phyloP scores from a whole-genome alignment of 2,797 vertebrate genomes.

The Leontopithecus rosalia region DNA sequence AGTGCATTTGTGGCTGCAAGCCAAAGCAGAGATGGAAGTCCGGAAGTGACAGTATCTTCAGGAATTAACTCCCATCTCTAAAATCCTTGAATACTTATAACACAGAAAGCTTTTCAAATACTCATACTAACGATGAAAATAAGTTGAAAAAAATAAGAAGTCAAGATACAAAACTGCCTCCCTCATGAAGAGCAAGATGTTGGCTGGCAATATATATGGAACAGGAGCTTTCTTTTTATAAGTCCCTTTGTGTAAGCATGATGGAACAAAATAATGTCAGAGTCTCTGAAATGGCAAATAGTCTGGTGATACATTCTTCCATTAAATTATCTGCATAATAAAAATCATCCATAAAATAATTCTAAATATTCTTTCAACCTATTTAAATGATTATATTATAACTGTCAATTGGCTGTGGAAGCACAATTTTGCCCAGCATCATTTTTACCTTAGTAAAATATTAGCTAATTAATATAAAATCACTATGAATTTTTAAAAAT shows the following conservation, averaged over 20 bases:
- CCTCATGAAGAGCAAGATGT: not conserved
- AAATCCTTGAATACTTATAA: not conserved
- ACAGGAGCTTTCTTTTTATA: not conserved
- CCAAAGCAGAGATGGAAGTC: not conserved
- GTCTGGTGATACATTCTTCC: not conserved
- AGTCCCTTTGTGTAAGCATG: not conserved
- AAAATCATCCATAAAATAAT: not conserved
- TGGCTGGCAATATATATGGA: not conserved
- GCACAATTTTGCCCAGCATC: not conserved
- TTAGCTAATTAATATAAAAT: constrained; percentile 12
- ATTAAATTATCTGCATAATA: not conserved
- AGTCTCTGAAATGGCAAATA: not conserved
- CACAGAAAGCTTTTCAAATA: not conserved
- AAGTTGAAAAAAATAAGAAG: not conserved
- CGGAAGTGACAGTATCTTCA: not conserved
- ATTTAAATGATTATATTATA: not conserved
- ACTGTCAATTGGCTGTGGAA: not conserved
- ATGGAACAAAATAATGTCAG: not conserved
- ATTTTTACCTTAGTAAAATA: not conserved
- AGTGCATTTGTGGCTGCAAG: not conserved
- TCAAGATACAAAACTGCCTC: not conserved
- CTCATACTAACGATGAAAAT: not conserved
- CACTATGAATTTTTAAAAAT: not conserved
- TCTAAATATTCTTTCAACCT: not conserved
- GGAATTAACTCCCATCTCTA: not conserved